These are phyloP conservation scores for Alligator sinensis DNA, from an alignment of 2,113 vertebrate genomes.

Conservation along the genomic window DNA sequence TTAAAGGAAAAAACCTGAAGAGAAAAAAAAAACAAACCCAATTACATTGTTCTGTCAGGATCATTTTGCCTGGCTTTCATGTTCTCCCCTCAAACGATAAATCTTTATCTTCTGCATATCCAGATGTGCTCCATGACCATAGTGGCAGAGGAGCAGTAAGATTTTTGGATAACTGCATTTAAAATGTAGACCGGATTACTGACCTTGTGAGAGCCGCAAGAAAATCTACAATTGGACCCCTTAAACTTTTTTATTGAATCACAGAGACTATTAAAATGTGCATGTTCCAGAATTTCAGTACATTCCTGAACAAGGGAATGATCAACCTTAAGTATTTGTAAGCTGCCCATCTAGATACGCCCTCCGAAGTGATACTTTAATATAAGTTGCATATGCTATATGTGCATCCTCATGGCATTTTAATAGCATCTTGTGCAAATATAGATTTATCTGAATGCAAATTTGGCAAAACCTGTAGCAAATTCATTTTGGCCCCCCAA, in stretches of 20 bases:
- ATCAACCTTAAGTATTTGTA: not conserved
- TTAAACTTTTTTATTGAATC: not conserved
- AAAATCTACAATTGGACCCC: not conserved
- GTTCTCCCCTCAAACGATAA: not conserved
- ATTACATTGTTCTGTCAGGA: not conserved
- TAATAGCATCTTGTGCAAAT: not conserved
- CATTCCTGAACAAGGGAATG: not conserved
- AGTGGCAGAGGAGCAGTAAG: fast-evolving
- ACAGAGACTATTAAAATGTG: not conserved
- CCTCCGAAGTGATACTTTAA: not conserved
- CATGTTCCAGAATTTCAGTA: fast-evolving
- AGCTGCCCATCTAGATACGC: not conserved
- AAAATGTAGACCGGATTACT: not conserved
- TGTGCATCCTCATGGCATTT: not conserved
- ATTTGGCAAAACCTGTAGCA: not conserved
- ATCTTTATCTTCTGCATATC: not conserved
- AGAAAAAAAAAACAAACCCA: fast-evolving
- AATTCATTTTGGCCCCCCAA: not conserved
- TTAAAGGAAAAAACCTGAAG: not conserved
- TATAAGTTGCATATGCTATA: not conserved
- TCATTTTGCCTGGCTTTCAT: not conserved
- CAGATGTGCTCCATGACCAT: not conserved
- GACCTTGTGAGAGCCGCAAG: not conserved
- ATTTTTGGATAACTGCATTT: not conserved
- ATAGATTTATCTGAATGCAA: not conserved